Conservation (phyloP, 2,113 vertebrate genomes). For the Cygnus buccinator region DNA sequence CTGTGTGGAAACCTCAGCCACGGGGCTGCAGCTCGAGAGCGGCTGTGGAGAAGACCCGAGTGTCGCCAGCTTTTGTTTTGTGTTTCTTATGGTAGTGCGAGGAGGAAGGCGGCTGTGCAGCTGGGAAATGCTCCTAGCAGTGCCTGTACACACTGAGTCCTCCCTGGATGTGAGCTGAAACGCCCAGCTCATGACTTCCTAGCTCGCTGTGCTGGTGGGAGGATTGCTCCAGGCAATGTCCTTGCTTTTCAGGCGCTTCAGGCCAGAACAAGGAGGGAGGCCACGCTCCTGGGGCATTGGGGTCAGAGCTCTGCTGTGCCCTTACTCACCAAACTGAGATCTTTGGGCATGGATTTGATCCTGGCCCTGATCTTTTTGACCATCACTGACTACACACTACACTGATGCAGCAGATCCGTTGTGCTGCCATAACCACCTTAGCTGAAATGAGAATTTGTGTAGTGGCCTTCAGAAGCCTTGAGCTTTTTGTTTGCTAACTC, state of each 20-base stretch:
- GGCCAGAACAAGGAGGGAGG: neutral
- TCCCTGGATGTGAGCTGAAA: accelerated
- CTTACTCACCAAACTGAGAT: accelerated
- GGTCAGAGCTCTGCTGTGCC: neutral
- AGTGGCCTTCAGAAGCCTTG: accelerated
- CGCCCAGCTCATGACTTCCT: accelerated
- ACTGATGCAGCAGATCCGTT: accelerated
- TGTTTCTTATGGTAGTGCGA: accelerated
- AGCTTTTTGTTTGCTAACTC: neutral
- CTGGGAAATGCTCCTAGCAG: neutral
- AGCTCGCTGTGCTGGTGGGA: accelerated
- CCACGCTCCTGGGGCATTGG: accelerated
- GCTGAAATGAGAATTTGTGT: neutral
- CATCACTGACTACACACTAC: too few relatives aligned
- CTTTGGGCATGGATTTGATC: too few relatives aligned
- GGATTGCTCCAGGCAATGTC: accelerated
- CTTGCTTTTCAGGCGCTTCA: accelerated
- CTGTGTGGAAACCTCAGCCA: accelerated
- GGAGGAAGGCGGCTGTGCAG: neutral
- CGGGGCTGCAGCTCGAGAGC: accelerated
- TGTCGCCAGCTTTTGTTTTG: accelerated
- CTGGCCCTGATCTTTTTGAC: accelerated
- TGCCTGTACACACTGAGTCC: accelerated
- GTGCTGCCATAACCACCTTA: neutral
- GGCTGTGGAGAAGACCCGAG: neutral